Evolutionary conservation across 2,888 invertebrate species (phyloP).

Genomic region (Nemotelus pantherinus): DNA sequence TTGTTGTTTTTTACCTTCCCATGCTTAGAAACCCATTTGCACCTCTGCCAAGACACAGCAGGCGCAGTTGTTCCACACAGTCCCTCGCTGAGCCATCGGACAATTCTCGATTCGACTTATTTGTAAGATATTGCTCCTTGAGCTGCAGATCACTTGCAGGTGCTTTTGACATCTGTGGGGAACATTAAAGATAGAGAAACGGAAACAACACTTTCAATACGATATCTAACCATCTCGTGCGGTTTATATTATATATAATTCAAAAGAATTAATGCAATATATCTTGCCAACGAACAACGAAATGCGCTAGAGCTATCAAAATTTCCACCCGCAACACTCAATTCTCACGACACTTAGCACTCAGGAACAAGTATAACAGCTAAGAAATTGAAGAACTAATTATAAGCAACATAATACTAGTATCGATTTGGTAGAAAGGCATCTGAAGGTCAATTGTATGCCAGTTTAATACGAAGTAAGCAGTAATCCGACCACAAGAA

Average conservation of each 20-base stretch:
- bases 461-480: slow-evolving; percentile 26
- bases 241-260: slow-evolving; percentile 10
- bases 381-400: slow-evolving; percentile 4
- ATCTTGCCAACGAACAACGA: not conserved
- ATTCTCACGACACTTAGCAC: not conserved
- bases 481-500: slow-evolving; percentile 19
- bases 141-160: slow-evolving; percentile 29
- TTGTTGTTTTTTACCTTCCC: slow-evolving; percentile 71
- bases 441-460: slow-evolving; percentile 37
- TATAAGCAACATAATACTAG: slow-evolving; percentile 11
- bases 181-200: not conserved
- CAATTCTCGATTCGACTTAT: slow-evolving; percentile 76
- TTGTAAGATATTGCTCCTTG: slow-evolving; percentile 79
- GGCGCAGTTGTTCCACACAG: slow-evolving; percentile 83
- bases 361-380: slow-evolving; percentile 12
- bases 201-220: not conserved
- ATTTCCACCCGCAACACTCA: too few species aligned
- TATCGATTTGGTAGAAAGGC: slow-evolving; percentile 39
- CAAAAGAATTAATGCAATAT: slow-evolving; percentile 7
- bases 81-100: slow-evolving; percentile 72
- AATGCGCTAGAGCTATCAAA: not conserved
- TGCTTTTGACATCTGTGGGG: slow-evolving; percentile 38
- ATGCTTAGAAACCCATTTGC: slow-evolving; percentile 88
- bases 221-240: slow-evolving; percentile 17
- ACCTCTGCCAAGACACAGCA: slow-evolving; percentile 85